Percentiles rank a stretch among this genome's conserved stretches.
Evolutionary conservation across 2,113 vertebrate genomes (phyloP).

Genomic region (Seriola dumerili): DNA sequence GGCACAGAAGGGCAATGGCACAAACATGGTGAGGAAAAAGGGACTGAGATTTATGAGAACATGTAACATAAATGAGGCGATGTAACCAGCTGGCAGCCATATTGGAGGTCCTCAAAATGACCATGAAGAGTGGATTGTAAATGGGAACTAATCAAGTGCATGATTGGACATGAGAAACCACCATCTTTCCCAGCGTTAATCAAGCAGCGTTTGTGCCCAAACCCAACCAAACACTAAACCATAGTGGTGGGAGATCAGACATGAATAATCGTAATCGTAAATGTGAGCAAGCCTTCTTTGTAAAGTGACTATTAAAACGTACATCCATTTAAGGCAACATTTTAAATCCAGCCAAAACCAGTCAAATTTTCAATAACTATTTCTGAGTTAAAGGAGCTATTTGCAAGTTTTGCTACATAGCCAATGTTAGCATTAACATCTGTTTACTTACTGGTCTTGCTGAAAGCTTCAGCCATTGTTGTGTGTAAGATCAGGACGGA

Average conservation of each 20-base stretch:
- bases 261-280: no score
- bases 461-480: no score
- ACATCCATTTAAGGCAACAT: background rate
- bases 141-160: background rate
- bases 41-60: conserved; percentile 47
- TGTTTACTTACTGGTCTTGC: no score
- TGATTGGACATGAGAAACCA: background rate
- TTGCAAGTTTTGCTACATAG: no score
- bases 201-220: background rate
- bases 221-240: background rate
- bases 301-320: background rate
- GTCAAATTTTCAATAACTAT: background rate
- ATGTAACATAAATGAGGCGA: conserved; percentile 13
- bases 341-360: background rate
- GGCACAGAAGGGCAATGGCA: conserved; percentile 55
- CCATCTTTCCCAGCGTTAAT: background rate
- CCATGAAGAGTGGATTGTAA: background rate
- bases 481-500: no score
- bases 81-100: conserved; percentile 56
- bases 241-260: background rate
- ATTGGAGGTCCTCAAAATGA: conserved; percentile 19
- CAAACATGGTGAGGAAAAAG: conserved; percentile 59
- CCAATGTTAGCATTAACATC: no score
- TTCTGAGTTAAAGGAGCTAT: no score
- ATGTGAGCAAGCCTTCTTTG: no score